These are phyloP conservation scores for Trissolcus brochymenae DNA, from an alignment of 2,888 invertebrate species.

Conservation along the genomic window DNA sequence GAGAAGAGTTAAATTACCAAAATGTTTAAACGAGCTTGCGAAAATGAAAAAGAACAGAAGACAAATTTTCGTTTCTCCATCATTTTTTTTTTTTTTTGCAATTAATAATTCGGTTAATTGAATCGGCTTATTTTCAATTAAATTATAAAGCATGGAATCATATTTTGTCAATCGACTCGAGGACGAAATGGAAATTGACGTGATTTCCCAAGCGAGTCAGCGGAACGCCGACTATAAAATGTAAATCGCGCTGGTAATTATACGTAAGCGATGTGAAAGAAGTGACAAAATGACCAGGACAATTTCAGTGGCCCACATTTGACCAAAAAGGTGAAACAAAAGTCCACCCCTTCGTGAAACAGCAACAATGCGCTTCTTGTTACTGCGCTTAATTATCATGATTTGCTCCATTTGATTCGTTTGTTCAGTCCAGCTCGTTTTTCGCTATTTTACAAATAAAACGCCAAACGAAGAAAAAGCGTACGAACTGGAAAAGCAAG, in stretches of 20 bases:
- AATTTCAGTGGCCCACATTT: conserved; percentile 44
- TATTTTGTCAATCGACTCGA: conserved; percentile 27
- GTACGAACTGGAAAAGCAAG: neutral
- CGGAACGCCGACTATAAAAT: conserved; percentile 23
- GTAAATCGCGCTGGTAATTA: conserved; percentile 38
- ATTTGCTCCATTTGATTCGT: conserved; percentile 65
- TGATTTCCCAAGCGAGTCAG: conserved; percentile 55
- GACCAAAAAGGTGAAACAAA: conserved; percentile 16
- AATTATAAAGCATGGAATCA: conserved; percentile 29
- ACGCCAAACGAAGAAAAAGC: conserved; percentile 16
- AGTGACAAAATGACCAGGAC: neutral
- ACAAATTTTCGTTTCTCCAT: neutral
- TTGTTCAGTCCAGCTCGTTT: conserved; percentile 60
- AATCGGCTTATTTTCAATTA: neutral
- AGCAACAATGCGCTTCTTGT: conserved; percentile 49
- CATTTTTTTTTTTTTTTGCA: conserved; percentile 10
- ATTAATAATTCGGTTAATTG: conserved; percentile 13
- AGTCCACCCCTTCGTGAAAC: conserved; percentile 34
- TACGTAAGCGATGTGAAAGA: neutral
- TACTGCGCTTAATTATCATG: conserved; percentile 47
- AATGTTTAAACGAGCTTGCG: conserved; percentile 28
- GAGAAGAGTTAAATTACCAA: conserved; percentile 24
- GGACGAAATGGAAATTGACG: conserved; percentile 40
- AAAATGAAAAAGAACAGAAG: conserved; percentile 2
- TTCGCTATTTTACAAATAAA: conserved; percentile 41